Evolutionary conservation across 2,797 vertebrate species (phyloP).

Genomic region (Percopsis omiscomaycus): DNA sequence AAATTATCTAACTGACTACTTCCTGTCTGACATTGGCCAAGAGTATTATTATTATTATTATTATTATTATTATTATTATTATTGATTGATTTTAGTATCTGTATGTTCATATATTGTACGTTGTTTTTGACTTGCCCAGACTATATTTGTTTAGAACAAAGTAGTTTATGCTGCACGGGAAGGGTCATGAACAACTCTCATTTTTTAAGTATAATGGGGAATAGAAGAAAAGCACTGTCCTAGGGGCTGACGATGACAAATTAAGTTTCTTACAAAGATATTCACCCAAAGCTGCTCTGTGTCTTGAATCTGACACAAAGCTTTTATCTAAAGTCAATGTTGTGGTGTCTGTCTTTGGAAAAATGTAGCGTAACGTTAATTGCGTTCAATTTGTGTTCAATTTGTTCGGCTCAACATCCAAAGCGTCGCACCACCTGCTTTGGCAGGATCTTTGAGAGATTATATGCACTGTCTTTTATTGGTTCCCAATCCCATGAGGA

Average conservation of each 20-base stretch:
- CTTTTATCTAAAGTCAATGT: constrained; percentile 3
- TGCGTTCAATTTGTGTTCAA: neutral
- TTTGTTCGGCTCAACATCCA: constrained; percentile 11
- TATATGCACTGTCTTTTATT: neutral
- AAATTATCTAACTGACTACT: neutral
- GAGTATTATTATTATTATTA: too few species aligned
- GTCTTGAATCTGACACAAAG: constrained; percentile 23
- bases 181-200: neutral
- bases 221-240: too few species aligned
- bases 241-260: constrained; percentile 4
- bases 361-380: constrained; percentile 15
- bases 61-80: too few species aligned
- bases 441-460: neutral
- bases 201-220: too few species aligned
- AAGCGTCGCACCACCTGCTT: neutral
- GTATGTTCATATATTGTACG: too few species aligned
- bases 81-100: too few species aligned
- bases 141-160: too few species aligned
- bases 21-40: constrained; percentile 18
- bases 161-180: too few species aligned
- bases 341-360: constrained; percentile 22
- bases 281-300: constrained; percentile 38
- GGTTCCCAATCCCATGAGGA: too few species aligned
- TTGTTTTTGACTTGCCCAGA: too few species aligned
- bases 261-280: constrained; percentile 22